These are phyloP conservation scores for Unio pictorum DNA, from an alignment of 2,888 invertebrate species.

Conservation along the genomic window DNA sequence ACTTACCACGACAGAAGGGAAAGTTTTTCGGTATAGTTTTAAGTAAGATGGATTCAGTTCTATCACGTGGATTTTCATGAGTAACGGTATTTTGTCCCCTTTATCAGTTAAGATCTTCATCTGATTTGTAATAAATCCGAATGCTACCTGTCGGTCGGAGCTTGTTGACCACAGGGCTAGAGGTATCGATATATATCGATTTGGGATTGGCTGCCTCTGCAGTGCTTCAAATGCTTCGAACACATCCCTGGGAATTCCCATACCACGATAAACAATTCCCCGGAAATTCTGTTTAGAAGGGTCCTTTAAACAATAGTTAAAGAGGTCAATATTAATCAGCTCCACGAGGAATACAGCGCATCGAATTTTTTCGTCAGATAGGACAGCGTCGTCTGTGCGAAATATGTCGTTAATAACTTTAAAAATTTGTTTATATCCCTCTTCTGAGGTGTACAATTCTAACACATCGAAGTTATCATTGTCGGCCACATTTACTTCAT, in stretches of 20 bases:
- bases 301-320: constrained; percentile 34
- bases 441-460: constrained; percentile 29
- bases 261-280: constrained; percentile 37
- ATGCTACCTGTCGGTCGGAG: constrained; percentile 17
- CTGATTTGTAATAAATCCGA: constrained; percentile 22
- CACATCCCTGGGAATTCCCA: constrained; percentile 18
- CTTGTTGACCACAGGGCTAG: constrained; percentile 35
- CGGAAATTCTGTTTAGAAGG: constrained; percentile 26
- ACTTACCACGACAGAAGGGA: constrained; percentile 31
- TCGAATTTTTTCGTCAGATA: constrained; percentile 25
- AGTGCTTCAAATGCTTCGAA: constrained; percentile 23
- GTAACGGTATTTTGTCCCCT: constrained; percentile 13
- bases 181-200: constrained; percentile 37
- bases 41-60: constrained; percentile 34
- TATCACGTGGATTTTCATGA: constrained; percentile 40
- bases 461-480: constrained; percentile 17
- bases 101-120: constrained; percentile 10
- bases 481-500: constrained; percentile 6
- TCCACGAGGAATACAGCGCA: constrained; percentile 41
- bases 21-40: constrained; percentile 23
- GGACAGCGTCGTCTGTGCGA: constrained; percentile 27
- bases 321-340: constrained; percentile 44
- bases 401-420: constrained; percentile 28
- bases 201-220: constrained; percentile 21
- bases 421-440: constrained; percentile 31